phyloP scores from a whole-genome alignment of 2,888 invertebrate genomes.

The Omphaloscelis lunosa region DNA sequence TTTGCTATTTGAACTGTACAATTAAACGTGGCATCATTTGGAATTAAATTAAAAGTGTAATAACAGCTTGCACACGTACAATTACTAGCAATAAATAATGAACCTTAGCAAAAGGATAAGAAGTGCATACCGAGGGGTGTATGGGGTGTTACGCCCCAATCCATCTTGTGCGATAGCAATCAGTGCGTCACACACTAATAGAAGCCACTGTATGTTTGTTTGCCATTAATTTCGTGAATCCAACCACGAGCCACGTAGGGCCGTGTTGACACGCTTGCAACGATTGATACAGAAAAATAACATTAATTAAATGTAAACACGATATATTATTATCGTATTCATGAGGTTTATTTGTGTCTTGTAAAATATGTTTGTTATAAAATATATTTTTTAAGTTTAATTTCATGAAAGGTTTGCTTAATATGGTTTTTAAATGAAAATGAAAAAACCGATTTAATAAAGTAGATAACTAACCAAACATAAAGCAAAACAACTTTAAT shows the following conservation, averaged over 20 bases:
- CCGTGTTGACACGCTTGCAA: constrained; percentile 48
- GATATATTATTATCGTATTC: constrained; percentile 36
- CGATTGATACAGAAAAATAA: constrained; percentile 56
- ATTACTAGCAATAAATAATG: constrained; percentile 27
- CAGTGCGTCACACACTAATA: constrained; percentile 73
- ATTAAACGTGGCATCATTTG: constrained; percentile 23
- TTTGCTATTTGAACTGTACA: constrained; percentile 14
- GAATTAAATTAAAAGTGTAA: constrained; percentile 7
- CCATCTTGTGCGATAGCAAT: constrained; percentile 75
- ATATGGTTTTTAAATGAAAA: neutral
- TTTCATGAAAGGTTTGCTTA: constrained; percentile 2
- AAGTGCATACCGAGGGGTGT: constrained; percentile 59
- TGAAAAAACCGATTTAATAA: constrained; percentile 7
- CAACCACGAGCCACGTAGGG: constrained; percentile 57
- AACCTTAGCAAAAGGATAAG: constrained; percentile 35
- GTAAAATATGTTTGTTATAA: constrained; percentile 13
- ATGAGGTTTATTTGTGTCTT: constrained; percentile 33
- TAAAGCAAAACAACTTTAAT: constrained; percentile 15
- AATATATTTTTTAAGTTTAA: constrained; percentile 11
- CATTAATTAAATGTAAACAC: constrained; percentile 55
- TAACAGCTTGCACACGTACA: neutral
- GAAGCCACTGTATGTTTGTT: constrained; percentile 72
- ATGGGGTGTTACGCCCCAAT: constrained; percentile 57
- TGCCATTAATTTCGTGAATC: constrained; percentile 71
- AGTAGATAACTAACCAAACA: constrained; percentile 13